phyloP scores from a whole-genome alignment of 2,888 invertebrate species.

The Drosophila percnosoma region DNA sequence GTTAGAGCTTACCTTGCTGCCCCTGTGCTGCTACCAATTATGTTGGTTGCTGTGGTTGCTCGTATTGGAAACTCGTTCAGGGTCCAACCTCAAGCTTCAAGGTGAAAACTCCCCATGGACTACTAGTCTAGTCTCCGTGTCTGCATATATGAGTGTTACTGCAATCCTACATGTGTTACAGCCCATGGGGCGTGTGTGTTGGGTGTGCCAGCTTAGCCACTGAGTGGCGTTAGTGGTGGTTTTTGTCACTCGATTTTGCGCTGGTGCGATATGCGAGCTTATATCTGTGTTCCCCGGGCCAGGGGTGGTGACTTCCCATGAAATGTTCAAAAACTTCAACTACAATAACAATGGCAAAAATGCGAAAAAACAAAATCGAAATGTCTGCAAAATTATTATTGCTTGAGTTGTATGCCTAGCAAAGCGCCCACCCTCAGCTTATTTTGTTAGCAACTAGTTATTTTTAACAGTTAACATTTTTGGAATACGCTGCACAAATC shows the following conservation, averaged over 20 bases:
- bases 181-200: slow-evolving; percentile 11
- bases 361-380: slow-evolving; percentile 26
- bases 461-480: background rate
- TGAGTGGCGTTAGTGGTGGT: slow-evolving; percentile 31
- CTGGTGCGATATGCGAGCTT: slow-evolving; percentile 35
- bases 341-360: slow-evolving; percentile 38
- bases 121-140: slow-evolving; percentile 2
- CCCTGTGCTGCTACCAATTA: slow-evolving; percentile 44
- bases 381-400: slow-evolving; percentile 3
- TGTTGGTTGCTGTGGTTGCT: slow-evolving; percentile 55
- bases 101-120: slow-evolving; percentile 43
- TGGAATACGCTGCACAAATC: background rate
- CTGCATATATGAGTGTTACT: slow-evolving; percentile 38
- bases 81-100: slow-evolving; percentile 22
- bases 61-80: slow-evolving; percentile 18
- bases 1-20: slow-evolving; percentile 23
- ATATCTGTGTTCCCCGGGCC: slow-evolving; percentile 32
- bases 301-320: slow-evolving; percentile 9
- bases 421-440: background rate
- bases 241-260: slow-evolving; percentile 33
- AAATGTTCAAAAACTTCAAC: slow-evolving; percentile 40
- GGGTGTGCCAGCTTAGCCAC: slow-evolving; percentile 44
- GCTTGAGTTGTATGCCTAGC: background rate
- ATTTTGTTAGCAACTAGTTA: too few relatives aligned
- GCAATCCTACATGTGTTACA: slow-evolving; percentile 39